These are phyloP conservation scores for Sebastes dallii DNA, from an alignment of 2,797 vertebrate species.

Conservation along the genomic window DNA sequence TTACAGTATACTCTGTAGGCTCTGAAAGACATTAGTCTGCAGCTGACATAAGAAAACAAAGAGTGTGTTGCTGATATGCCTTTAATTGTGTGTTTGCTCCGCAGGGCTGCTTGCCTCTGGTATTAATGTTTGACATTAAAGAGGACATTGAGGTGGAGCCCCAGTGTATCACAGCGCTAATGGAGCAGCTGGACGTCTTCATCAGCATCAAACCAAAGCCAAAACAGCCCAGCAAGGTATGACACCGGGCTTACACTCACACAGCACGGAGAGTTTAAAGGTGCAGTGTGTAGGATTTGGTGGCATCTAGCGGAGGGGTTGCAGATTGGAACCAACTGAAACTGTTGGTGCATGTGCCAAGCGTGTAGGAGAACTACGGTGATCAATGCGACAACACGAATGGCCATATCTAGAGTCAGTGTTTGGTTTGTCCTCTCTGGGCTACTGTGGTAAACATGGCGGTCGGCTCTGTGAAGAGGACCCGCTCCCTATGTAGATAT, in stretches of 20 bases:
- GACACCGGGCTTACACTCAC: slow-evolving; percentile 12
- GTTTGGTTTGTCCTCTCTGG: no score
- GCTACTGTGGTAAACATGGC: no score
- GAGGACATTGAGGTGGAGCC: slow-evolving; percentile 97
- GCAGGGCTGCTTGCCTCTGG: slow-evolving; percentile 97
- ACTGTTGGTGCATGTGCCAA: no score
- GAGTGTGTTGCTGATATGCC: neutral
- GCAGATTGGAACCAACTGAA: no score
- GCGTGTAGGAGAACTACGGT: no score
- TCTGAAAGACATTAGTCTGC: slow-evolving; percentile 7
- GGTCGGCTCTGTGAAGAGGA: no score
- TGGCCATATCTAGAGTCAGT: no score
- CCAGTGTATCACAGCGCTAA: slow-evolving; percentile 92
- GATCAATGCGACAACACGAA: no score
- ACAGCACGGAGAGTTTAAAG: neutral
- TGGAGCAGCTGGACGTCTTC: slow-evolving; percentile 99
- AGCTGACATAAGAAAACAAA: neutral
- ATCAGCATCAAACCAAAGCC: slow-evolving; percentile 99
- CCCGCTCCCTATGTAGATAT: no score
- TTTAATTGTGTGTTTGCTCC: slow-evolving; percentile 33
- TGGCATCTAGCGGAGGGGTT: neutral
- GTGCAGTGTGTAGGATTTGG: neutral
- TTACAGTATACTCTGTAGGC: neutral
- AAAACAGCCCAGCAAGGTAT: slow-evolving; percentile 98
- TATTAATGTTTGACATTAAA: slow-evolving; percentile 99